These are phyloP conservation scores for Antedon mediterranea DNA, from an alignment of 53 echinoderm and acorn worm genomes.

Conservation along the genomic window DNA sequence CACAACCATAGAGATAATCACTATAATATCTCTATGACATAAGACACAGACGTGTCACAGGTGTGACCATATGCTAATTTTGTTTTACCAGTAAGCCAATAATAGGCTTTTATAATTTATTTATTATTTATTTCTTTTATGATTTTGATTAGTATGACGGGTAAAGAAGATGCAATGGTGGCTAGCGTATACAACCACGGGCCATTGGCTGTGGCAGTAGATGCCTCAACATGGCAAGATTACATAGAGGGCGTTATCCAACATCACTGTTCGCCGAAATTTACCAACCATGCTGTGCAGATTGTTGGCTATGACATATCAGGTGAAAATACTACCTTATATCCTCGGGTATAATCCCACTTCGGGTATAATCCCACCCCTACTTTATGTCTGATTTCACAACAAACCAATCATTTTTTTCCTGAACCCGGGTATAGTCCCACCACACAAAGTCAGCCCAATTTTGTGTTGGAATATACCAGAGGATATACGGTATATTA, in stretches of 20 bases:
- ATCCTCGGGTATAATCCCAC: too few relatives aligned
- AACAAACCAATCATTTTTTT: not conserved
- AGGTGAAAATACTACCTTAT: conserved; percentile 42
- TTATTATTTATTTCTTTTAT: not conserved
- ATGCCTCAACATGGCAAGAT: conserved; percentile 85
- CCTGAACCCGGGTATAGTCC: too few relatives aligned
- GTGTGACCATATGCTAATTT: too few relatives aligned
- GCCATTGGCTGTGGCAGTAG: conserved; percentile 64
- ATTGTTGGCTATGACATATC: conserved; percentile 81
- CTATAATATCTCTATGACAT: too few relatives aligned
- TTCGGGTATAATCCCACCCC: too few relatives aligned
- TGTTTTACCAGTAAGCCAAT: too few relatives aligned
- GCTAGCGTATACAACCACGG: conserved; percentile 43
- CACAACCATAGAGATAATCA: too few relatives aligned
- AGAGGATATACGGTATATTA: too few relatives aligned
- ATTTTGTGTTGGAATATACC: not conserved
- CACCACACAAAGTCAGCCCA: too few relatives aligned
- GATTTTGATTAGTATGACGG: not conserved
- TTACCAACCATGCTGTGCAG: conserved; percentile 87
- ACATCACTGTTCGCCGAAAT: conserved; percentile 59
- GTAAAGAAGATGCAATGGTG: conserved; percentile 39
- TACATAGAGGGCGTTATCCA: conserved; percentile 95
- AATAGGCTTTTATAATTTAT: too few relatives aligned
- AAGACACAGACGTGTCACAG: too few relatives aligned
- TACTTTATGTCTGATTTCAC: too few relatives aligned